Percentiles rank a stretch among this genome's conserved stretches.
phyloP scores from a whole-genome alignment of 2,113 vertebrate species.

The Burhinus bistriatus region DNA sequence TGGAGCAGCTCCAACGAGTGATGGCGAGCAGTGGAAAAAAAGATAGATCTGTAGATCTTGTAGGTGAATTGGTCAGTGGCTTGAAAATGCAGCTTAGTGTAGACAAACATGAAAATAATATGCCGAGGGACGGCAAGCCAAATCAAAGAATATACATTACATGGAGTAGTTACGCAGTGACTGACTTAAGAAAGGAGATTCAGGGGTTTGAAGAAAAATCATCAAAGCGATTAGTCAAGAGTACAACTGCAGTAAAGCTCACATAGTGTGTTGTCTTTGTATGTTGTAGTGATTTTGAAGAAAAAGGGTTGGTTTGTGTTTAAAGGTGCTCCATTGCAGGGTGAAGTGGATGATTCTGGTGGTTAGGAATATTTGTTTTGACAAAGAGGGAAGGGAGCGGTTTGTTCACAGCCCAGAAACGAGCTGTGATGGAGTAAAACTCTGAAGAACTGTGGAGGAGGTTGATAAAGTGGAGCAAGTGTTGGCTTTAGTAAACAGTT shows the following conservation, averaged over 20 bases:
- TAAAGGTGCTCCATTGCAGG: neutral
- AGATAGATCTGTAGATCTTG: neutral
- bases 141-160: neutral
- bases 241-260: neutral
- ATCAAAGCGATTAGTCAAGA: neutral
- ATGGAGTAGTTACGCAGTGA: accelerated
- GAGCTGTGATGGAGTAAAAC: neutral
- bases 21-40: neutral
- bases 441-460: neutral
- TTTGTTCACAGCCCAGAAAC: neutral
- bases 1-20: neutral
- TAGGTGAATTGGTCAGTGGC: neutral
- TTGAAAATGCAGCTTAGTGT: neutral
- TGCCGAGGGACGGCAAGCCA: neutral
- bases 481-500: slow-evolving; percentile 32
- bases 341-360: neutral
- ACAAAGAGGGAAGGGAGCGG: neutral
- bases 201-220: neutral
- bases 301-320: neutral
- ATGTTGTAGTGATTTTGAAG: neutral
- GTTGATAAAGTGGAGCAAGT: slow-evolving; percentile 30
- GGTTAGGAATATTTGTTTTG: slow-evolving; percentile 22
- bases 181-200: neutral
- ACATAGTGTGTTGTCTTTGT: neutral
- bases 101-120: neutral